Conservation (phyloP, 2,888 invertebrate species). For the Hipparchia semele region DNA sequence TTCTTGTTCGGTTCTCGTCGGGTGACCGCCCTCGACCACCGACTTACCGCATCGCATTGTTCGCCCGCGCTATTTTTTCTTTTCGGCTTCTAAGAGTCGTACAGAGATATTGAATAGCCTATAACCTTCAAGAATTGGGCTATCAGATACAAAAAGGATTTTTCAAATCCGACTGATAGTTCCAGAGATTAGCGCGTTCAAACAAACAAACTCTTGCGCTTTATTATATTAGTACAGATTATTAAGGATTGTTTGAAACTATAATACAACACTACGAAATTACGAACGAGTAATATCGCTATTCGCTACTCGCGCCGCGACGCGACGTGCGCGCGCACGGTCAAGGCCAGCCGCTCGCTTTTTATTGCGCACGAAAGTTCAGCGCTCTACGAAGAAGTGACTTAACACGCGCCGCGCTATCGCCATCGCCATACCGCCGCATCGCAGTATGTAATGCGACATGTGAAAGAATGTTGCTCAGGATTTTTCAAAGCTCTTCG, state of each 20-base stretch:
- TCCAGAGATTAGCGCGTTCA: too few species aligned
- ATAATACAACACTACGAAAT: not conserved
- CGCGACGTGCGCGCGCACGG: constrained; percentile 60
- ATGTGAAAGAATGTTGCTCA: constrained; percentile 26
- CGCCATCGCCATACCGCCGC: constrained; percentile 19
- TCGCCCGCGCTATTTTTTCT: too few species aligned
- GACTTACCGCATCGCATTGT: too few species aligned
- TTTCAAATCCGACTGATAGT: too few species aligned
- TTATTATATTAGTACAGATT: too few species aligned
- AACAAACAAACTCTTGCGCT: too few species aligned
- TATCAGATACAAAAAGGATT: too few species aligned
- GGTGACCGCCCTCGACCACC: too few species aligned
- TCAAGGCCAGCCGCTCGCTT: constrained; percentile 76
- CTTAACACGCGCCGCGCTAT: constrained; percentile 35
- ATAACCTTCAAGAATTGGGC: too few species aligned
- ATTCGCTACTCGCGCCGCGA: constrained; percentile 37
- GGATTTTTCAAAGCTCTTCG: not conserved
- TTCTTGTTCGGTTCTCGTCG: too few species aligned
- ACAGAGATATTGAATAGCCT: too few species aligned
- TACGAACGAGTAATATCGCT: constrained; percentile 25
- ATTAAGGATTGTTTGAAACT: not conserved
- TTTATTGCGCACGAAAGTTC: constrained; percentile 71
- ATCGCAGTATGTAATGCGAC: constrained; percentile 21
- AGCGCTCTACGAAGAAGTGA: constrained; percentile 57
- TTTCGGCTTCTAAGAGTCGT: too few species aligned